A percentile compares a stretch with the other conserved stretches of the same genome.
These are phyloP conservation scores for Pedicia rivosa DNA, from an alignment of 2,888 invertebrate species.

Conservation along the genomic window DNA sequence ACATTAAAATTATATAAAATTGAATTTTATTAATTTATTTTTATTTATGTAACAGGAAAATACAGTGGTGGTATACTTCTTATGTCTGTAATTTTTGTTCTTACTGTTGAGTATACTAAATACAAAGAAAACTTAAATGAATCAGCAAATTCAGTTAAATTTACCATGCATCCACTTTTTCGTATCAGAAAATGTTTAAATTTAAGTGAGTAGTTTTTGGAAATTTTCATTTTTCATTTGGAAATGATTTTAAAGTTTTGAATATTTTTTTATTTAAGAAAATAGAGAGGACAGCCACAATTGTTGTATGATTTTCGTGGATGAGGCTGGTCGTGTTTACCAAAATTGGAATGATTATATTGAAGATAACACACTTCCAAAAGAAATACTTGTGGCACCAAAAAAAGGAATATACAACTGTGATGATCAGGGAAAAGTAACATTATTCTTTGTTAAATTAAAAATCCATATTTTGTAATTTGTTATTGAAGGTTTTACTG, in stretches of 20 bases:
- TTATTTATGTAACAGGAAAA: constrained; percentile 18
- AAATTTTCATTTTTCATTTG: no score
- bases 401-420: constrained; percentile 24
- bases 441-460: neutral
- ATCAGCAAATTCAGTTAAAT: constrained; percentile 13
- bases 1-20: constrained; percentile 18
- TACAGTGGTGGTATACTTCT: constrained; percentile 22
- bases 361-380: constrained; percentile 28
- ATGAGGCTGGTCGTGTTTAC: constrained; percentile 31
- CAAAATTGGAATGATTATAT: constrained; percentile 31
- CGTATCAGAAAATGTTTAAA: constrained; percentile 24
- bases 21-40: neutral
- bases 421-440: constrained; percentile 12
- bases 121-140: constrained; percentile 3
- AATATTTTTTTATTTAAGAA: neutral
- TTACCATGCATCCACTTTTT: constrained; percentile 23
- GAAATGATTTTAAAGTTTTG: neutral
- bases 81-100: constrained; percentile 22
- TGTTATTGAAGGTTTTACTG: constrained; percentile 3
- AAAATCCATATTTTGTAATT: neutral
- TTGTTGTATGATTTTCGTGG: constrained; percentile 26
- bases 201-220: constrained; percentile 12
- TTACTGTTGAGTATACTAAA: constrained; percentile 6
- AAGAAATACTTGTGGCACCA: constrained; percentile 32
- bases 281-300: constrained; percentile 15